phyloP scores from a whole-genome alignment of 1,140 invertebrate genomes.

The Brachionus calyciflorus region DNA sequence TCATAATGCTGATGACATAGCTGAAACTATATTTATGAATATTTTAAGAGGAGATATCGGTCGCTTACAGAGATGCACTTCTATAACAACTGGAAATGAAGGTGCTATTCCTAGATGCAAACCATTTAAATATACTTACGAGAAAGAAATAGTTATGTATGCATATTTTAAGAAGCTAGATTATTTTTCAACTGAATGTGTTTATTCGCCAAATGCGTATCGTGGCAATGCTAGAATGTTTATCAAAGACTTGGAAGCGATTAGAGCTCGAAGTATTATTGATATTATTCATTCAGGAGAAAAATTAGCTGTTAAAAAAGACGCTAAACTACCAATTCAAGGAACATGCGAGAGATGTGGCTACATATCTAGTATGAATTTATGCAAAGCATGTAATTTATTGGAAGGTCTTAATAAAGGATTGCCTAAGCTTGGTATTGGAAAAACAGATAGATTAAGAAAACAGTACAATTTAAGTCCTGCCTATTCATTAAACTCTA shows the following conservation, averaged over 20 bases:
- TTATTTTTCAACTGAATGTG: conserved; percentile 98
- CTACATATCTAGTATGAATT: conserved; percentile 88
- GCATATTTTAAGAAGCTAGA: conserved; percentile 94
- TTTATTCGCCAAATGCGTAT: conserved; percentile 97
- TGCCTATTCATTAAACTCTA: conserved; percentile 43
- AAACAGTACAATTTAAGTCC: conserved; percentile 38
- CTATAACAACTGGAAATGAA: conserved; percentile 70
- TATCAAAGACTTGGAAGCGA: conserved; percentile 92
- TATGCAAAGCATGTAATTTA: conserved; percentile 94
- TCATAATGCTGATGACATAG: conserved; percentile 99
- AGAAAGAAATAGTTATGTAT: conserved; percentile 99
- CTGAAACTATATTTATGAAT: conserved; percentile 98
- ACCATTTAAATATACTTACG: conserved; percentile 96
- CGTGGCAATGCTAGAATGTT: conserved; percentile 84
- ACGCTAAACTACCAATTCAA: conserved; percentile 75
- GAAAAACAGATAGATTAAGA: conserved; percentile 39
- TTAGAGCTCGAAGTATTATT: conserved; percentile 85
- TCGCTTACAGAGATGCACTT: conserved; percentile 81
- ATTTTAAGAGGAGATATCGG: conserved; percentile 91
- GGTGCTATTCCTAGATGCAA: conserved; percentile 82
- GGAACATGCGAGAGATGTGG: conserved; percentile 77
- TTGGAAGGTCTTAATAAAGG: conserved; percentile 92
- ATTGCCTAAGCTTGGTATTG: conserved; percentile 66
- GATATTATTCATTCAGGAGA: conserved; percentile 50
- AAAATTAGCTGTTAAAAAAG: conserved; percentile 68